Base-by-base conservation (phyloP, 2,113 vertebrate species). In the Ellobius talpinus region DNA sequence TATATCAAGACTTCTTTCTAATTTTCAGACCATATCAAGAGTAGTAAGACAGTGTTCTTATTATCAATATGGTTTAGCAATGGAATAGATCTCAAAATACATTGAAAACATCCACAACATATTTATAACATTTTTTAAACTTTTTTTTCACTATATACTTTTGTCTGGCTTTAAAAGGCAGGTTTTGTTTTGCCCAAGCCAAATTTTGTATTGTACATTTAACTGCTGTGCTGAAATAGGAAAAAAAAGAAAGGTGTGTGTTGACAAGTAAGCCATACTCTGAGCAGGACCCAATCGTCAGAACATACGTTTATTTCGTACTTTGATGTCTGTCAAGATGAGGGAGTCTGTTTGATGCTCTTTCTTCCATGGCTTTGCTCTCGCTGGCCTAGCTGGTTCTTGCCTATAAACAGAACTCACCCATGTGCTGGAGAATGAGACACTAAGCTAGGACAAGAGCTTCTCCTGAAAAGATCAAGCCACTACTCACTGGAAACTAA, bases 391-490 rank as follows among this genome's bases (percentile, higher is more conserved):
- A 91, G 39, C 76, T 55, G 79, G 33, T 72, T 88, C 11, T 29
- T 31, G 36, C 74, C 84, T 93, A 31, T 77, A 72, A 95, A 91
- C 42, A 45, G 77, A 96, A 63, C 39, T 96, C 86, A 73, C 45
- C 10, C 26, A 45, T 78, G 24, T 85, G 39, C 79, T 94, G 42
- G 63, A 91, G 79, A 96, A 70, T 68, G 68, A 96, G 84, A 76
- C 90, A 79, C 68, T 86, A 61, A 94, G 96, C 17, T 45, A 90
- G 85, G 79, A 74, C 90, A 95, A 39, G 87, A 89, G 52, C 70
- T 45, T 29, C 61, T 79, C 76, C 81, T 86, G 58, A 79, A 97
- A 93, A 84, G 85, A 58, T 96, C 81, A 63, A 16, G 31, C 87
- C 23, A 31, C 50, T 84, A 91, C 93, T 74, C 85, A 90, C 79